phyloP scores from a whole-genome alignment of 2,888 invertebrate species.

The Cephus spinipes region DNA sequence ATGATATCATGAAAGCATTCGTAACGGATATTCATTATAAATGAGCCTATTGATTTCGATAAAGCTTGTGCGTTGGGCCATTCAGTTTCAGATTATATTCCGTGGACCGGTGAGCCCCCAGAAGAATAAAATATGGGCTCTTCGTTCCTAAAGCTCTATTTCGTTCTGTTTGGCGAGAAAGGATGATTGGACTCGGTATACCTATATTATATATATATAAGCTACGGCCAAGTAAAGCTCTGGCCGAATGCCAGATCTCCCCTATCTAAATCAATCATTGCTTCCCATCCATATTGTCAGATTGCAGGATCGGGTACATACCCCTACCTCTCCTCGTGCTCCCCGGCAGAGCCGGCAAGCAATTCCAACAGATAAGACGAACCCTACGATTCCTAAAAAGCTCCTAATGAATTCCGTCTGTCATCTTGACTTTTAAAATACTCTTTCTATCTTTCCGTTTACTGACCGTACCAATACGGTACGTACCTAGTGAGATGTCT shows the following conservation, averaged over 20 bases:
- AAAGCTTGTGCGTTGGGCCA: slow-evolving; percentile 11
- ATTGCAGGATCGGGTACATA: not conserved
- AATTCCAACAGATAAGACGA: not conserved
- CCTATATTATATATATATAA: not conserved
- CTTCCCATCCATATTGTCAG: slow-evolving; percentile 19
- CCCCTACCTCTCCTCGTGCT: slow-evolving; percentile 4
- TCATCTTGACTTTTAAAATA: not conserved
- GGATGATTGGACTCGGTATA: slow-evolving; percentile 20
- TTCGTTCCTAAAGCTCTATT: slow-evolving; percentile 23
- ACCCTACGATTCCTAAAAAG: not conserved
- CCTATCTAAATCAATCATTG: slow-evolving; percentile 42
- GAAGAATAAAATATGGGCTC: slow-evolving; percentile 37
- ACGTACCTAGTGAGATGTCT: not conserved
- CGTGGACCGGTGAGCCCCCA: not conserved
- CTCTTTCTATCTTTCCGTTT: not conserved
- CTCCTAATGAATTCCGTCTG: not conserved
- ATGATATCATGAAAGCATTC: too few relatives aligned
- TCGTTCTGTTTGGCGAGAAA: slow-evolving; percentile 30
- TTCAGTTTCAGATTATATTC: not conserved
- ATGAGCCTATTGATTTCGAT: not conserved
- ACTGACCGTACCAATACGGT: not conserved
- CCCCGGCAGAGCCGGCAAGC: not conserved
- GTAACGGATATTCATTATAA: not conserved
- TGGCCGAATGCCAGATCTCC: slow-evolving; percentile 38
- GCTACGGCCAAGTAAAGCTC: slow-evolving; percentile 10